Evolutionary conservation across 1,140 invertebrate species (phyloP).

Genomic region (Drosophila virilis): DNA sequence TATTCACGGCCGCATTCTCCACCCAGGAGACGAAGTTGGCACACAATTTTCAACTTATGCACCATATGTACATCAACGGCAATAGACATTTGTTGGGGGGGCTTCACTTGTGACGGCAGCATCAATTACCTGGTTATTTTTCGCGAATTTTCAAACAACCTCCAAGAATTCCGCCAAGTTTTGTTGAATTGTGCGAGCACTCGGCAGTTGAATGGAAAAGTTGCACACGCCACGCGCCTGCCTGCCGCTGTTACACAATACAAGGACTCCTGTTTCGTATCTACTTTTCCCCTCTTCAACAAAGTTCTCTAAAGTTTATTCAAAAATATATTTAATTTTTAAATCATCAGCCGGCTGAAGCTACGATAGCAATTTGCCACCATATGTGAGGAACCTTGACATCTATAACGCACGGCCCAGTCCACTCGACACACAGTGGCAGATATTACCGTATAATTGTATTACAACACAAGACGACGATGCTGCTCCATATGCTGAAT

Average conservation of each 20-base stretch:
- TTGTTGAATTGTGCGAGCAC: constrained; percentile 7
- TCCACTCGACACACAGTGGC: background rate
- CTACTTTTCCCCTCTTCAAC: constrained; percentile 22
- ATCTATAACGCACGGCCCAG: constrained; percentile 3
- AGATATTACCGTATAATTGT: constrained; percentile 22
- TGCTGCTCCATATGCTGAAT: constrained; percentile 23
- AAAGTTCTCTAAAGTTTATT: constrained; percentile 79
- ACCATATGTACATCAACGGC: constrained; percentile 51
- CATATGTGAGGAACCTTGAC: constrained; percentile 40
- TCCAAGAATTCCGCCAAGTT: constrained; percentile 55
- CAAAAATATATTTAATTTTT: constrained; percentile 78
- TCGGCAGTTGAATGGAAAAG: constrained; percentile 7
- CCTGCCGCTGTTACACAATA: constrained; percentile 3
- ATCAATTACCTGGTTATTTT: constrained; percentile 70
- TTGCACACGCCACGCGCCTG: background rate
- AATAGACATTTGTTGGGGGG: constrained; percentile 32
- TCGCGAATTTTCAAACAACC: constrained; percentile 57
- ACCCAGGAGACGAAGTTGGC: background rate
- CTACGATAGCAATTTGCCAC: constrained; percentile 26
- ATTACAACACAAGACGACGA: constrained; percentile 18
- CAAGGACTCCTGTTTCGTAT: constrained; percentile 23
- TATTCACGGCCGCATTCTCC: constrained; percentile 25
- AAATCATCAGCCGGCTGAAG: constrained; percentile 58
- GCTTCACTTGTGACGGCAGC: constrained; percentile 37
- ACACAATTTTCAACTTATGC: background rate